These are phyloP conservation scores for Xylota sylvarum DNA, from an alignment of 2,888 invertebrate species.

Conservation along the genomic window DNA sequence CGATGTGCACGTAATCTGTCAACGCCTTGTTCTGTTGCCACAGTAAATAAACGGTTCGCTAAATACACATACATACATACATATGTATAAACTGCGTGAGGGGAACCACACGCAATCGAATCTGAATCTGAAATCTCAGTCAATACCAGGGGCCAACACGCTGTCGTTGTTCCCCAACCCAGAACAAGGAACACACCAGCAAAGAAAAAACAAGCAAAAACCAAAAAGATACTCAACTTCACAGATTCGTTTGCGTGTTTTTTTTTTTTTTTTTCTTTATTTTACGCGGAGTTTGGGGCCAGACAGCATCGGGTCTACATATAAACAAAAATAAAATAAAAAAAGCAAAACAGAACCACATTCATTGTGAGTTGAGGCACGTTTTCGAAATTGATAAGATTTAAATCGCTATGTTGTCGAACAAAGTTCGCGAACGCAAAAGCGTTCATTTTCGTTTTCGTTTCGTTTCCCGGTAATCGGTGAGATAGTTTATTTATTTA, in stretches of 20 bases:
- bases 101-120: slow-evolving; percentile 22
- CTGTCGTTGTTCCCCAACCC: background rate
- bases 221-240: slow-evolving; percentile 1
- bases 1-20: slow-evolving; percentile 25
- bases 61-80: background rate
- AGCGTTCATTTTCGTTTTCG: slow-evolving; percentile 9
- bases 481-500: slow-evolving; percentile 42
- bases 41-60: slow-evolving; percentile 25
- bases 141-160: slow-evolving; percentile 6
- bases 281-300: slow-evolving; percentile 20
- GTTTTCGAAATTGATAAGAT: slow-evolving; percentile 60
- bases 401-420: slow-evolving; percentile 41
- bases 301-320: slow-evolving; percentile 34
- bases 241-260: background rate
- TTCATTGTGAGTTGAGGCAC: slow-evolving; percentile 48
- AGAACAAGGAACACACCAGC: background rate
- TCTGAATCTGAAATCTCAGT: slow-evolving; percentile 25
- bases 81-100: background rate
- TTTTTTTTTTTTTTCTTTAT: background rate
- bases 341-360: slow-evolving; percentile 5
- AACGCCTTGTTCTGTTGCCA: slow-evolving; percentile 23
- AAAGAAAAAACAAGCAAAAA: background rate
- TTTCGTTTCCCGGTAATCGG: background rate
- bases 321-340: slow-evolving; percentile 8
- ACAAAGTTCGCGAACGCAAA: slow-evolving; percentile 41